Conservation (phyloP, 2,797 vertebrate species). For the Holocentrus rufus region DNA sequence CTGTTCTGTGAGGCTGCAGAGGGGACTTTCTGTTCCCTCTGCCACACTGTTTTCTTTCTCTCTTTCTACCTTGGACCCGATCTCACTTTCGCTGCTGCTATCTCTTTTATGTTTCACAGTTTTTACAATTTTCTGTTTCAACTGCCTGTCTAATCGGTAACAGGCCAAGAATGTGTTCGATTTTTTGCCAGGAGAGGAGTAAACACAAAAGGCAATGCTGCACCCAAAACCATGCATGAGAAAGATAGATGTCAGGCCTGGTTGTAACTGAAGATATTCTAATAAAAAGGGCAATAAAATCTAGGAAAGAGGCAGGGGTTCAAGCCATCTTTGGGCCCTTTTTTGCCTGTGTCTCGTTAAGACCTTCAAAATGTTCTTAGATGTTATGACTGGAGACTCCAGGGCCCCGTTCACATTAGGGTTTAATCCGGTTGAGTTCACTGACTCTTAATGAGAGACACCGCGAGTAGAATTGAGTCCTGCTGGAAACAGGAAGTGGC, state of each 20-base stretch:
- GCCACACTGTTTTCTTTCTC: constrained; percentile 5
- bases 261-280: constrained; percentile 16
- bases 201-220: background rate
- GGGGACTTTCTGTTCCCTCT: constrained; percentile 42
- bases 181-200: constrained; percentile 9
- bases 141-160: constrained; percentile 9
- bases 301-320: no score
- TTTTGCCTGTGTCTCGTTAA: background rate
- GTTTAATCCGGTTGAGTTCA: no score
- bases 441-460: no score
- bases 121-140: background rate
- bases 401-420: no score
- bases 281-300: no score
- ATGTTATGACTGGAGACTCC: background rate
- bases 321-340: constrained; percentile 36
- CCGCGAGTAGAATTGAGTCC: no score
- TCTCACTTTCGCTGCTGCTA: background rate
- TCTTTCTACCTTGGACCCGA: background rate
- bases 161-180: constrained; percentile 10
- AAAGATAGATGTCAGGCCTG: constrained; percentile 18
- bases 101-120: background rate
- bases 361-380: background rate
- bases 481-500: no score
- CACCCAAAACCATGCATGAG: constrained; percentile 11
- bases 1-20: constrained; percentile 12